Evolutionary conservation across 2,797 vertebrate species (phyloP), one percentile per base, ranked within the genome.

Genomic region (Netta rufina): DNA sequence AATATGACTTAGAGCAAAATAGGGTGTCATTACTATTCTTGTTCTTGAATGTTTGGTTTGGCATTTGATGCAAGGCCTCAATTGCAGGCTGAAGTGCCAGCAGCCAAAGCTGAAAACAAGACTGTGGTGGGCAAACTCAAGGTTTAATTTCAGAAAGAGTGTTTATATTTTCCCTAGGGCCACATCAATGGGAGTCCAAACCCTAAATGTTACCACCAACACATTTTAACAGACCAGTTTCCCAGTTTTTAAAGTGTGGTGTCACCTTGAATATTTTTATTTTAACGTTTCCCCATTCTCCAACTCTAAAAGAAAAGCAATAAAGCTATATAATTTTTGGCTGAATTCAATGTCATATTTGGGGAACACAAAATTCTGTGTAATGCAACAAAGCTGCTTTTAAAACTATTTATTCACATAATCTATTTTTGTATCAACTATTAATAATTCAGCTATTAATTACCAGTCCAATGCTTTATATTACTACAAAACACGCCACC

Each of bases 111-210:
- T 94, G 91, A 96, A 97, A 96, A 95, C 94, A 95, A 95, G 95
- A 95, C 93, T 95, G 96, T 47, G 90, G 95, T 96, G 94, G 89
- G 96, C 90, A 96, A 92, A 93, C 86, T 90, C 91, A 83, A 97
- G 96, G 95, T 91, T 94, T 95, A 86, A 95, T 95, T 96, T 97
- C 90, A 90, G 90, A 96, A 96, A 78, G 87, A 84, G 87, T 94
- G 95, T 96, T 97, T 97, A 95, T 97, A 58, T 97, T 97, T 97
- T 97, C 96, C 96, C 96, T 96, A 90, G 92, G 93, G 95, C 91
- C 94, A 92, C 80, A 85, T 96, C 97, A 97, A 94, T 93, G 78
- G 95, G 92, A 92, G 82, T 86, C 81, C 88, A 95, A 96, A 91
- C 83, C 96, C 92, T 91, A 85, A 91, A 87, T 93, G 89, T 97